Conservation (phyloP, 2,113 vertebrate species). For the Kryptolebias marmoratus region DNA sequence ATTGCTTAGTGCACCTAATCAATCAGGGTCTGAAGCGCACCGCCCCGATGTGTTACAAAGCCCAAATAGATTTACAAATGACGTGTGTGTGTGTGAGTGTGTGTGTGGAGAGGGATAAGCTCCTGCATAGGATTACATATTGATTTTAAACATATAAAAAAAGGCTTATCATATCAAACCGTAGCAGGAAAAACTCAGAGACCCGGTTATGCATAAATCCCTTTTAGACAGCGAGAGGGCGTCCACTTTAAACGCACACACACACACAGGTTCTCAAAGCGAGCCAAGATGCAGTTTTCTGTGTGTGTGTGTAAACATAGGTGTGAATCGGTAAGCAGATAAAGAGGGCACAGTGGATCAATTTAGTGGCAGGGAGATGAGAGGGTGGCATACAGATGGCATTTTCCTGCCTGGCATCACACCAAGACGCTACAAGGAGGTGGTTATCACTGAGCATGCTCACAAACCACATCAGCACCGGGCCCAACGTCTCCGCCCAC, state of each 20-base stretch:
- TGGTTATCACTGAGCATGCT: slow-evolving; percentile 55
- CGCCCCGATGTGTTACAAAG: slow-evolving; percentile 96
- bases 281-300: slow-evolving; percentile 42
- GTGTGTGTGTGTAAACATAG: slow-evolving; percentile 49
- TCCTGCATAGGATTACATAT: slow-evolving; percentile 99
- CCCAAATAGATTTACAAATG: slow-evolving; percentile 99
- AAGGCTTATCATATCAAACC: slow-evolving; percentile 99
- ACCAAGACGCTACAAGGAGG: slow-evolving; percentile 49
- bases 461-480: slow-evolving; percentile 22
- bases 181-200: slow-evolving; percentile 91
- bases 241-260: slow-evolving; percentile 87
- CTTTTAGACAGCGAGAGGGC: slow-evolving; percentile 89
- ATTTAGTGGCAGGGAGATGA: slow-evolving; percentile 88
- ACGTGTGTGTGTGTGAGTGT: slow-evolving; percentile 62
- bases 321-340: slow-evolving; percentile 79
- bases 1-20: slow-evolving; percentile 97
- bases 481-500: background rate
- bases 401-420: slow-evolving; percentile 69
- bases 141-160: slow-evolving; percentile 99
- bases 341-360: slow-evolving; percentile 87
- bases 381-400: slow-evolving; percentile 81
- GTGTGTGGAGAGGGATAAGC: slow-evolving; percentile 92
- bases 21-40: slow-evolving; percentile 93
- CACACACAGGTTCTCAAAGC: slow-evolving; percentile 53
- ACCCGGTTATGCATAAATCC: slow-evolving; percentile 97